These are phyloP conservation scores for Agelaius tricolor DNA, from an alignment of 2,113 vertebrate species.

Conservation along the genomic window DNA sequence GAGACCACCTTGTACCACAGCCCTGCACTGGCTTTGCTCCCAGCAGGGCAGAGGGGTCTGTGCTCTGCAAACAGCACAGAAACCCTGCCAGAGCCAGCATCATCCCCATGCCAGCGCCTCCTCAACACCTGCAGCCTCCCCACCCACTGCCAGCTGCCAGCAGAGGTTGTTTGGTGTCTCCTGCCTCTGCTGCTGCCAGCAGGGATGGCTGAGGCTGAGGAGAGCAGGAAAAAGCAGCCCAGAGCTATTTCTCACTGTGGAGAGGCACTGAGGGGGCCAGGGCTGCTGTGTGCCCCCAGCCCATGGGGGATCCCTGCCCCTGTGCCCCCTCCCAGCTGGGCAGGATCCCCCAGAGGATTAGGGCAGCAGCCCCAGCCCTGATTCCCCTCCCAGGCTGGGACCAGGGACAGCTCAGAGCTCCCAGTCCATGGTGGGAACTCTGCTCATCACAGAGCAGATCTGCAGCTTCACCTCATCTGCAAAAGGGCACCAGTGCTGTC, in stretches of 20 bases:
- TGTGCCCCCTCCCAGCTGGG: neutral
- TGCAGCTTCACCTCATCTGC: neutral
- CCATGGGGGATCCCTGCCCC: neutral
- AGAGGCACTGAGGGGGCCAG: neutral
- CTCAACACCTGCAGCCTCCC: slow-evolving; percentile 5
- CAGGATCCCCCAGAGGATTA: neutral
- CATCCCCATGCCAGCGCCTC: neutral
- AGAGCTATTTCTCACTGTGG: neutral
- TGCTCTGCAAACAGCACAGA: neutral
- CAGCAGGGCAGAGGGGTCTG: neutral
- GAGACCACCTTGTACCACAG: neutral
- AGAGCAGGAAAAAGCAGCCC: neutral
- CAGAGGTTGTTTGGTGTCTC: neutral
- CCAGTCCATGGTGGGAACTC: fast-evolving
- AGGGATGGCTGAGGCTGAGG: neutral
- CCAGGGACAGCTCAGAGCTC: neutral
- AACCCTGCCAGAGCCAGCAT: neutral
- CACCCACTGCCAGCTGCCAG: slow-evolving; percentile 12
- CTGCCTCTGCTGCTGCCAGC: neutral
- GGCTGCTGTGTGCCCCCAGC: neutral
- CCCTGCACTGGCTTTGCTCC: neutral
- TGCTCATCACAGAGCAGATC: neutral
- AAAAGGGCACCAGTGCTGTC: neutral
- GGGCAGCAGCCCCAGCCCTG: fast-evolving
- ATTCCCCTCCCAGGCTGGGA: neutral